Conservation (phyloP, 2,113 vertebrate species). For the Chaetodon auriga region DNA sequence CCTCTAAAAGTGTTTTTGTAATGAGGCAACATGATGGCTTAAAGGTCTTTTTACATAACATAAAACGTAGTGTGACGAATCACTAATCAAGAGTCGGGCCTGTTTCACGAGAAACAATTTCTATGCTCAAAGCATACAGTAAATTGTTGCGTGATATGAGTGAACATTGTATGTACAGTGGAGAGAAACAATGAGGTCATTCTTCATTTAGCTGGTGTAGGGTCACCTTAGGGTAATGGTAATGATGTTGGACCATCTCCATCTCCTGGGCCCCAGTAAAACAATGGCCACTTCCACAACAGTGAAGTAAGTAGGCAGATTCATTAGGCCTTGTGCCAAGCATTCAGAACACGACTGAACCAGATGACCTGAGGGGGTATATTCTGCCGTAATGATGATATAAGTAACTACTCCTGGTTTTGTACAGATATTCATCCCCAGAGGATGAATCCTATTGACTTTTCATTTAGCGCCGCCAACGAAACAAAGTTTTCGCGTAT, state of each 20-base stretch:
- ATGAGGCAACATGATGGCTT: background rate
- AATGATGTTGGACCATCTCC: constrained; percentile 58
- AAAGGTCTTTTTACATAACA: background rate
- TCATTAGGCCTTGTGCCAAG: constrained; percentile 58
- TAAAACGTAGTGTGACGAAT: background rate
- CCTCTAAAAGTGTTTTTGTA: constrained; percentile 1
- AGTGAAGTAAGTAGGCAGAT: constrained; percentile 22
- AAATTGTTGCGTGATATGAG: constrained; percentile 24
- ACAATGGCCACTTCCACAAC: constrained; percentile 64
- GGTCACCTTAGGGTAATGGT: constrained; percentile 45
- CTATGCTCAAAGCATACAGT: background rate
- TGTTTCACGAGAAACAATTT: background rate
- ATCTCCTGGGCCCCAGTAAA: constrained; percentile 39
- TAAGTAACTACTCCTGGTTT: background rate
- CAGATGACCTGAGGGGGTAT: constrained; percentile 11
- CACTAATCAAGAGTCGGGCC: background rate
- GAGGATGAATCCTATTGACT: background rate
- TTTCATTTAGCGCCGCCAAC: no score
- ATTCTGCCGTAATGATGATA: background rate
- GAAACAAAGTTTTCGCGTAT: no score
- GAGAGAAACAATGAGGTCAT: constrained; percentile 58
- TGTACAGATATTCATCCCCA: background rate
- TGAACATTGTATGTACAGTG: constrained; percentile 20
- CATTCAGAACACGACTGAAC: constrained; percentile 35
- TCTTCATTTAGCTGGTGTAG: constrained; percentile 43